Conservation (phyloP, 2,113 vertebrate species). For the Cepphus grylle region DNA sequence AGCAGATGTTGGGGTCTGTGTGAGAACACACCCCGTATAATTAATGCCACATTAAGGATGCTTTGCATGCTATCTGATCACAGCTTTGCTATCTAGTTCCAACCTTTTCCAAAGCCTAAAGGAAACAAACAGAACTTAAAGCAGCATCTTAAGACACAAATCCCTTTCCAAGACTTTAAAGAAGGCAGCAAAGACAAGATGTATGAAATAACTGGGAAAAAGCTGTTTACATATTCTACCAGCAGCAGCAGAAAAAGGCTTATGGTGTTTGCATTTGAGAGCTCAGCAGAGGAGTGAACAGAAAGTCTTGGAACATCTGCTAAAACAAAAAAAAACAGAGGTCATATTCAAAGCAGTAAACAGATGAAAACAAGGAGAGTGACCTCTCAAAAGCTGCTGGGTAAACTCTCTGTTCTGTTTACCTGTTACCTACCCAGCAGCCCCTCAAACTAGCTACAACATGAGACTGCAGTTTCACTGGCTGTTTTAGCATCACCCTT, state of each 20-base stretch:
- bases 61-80: neutral
- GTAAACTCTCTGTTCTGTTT: neutral
- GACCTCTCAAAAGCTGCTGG: neutral
- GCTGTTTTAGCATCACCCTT: neutral
- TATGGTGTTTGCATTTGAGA: neutral
- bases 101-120: neutral
- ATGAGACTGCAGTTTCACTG: neutral
- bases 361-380: neutral
- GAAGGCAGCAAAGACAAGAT: neutral
- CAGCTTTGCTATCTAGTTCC: neutral
- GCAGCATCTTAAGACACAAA: neutral
- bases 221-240: neutral
- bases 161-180: neutral
- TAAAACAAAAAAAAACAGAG: neutral
- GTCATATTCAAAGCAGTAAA: neutral
- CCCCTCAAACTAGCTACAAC: neutral
- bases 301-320: neutral
- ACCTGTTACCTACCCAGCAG: neutral
- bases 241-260: neutral
- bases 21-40: neutral
- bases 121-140: neutral
- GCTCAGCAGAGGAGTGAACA: neutral
- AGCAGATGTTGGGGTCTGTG: too few species aligned
- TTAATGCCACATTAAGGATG: neutral
- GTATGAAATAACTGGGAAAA: neutral